Evolutionary conservation across 2,797 vertebrate species (phyloP).

Genomic region (Sebastes matsubarae): DNA sequence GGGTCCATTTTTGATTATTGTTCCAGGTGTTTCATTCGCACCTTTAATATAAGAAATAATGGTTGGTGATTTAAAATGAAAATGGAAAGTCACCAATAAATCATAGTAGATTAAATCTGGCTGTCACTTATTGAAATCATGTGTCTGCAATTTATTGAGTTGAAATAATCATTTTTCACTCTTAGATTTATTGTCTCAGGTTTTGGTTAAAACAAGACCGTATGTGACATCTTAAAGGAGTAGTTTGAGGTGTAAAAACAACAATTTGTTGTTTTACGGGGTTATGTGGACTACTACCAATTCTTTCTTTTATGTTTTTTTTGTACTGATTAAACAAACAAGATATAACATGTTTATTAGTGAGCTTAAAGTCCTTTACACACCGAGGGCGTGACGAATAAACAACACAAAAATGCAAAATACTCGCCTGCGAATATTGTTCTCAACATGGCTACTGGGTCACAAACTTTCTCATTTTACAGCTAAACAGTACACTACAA

Average conservation of each 20-base stretch:
- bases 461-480: no score
- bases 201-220: background rate
- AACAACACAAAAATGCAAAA: no score
- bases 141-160: background rate
- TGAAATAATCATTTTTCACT: background rate
- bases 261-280: background rate
- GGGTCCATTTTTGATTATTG: constrained; percentile 21
- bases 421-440: no score
- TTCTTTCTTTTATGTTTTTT: background rate
- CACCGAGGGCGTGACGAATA: fast-evolving
- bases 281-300: background rate
- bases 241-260: background rate
- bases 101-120: background rate
- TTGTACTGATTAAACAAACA: background rate
- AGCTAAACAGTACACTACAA: no score
- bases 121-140: background rate
- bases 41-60: constrained; percentile 6
- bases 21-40: constrained; percentile 9
- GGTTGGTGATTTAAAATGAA: background rate
- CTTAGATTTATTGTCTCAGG: background rate
- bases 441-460: no score
- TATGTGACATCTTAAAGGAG: background rate
- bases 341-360: background rate
- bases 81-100: background rate
- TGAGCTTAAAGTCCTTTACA: background rate